Conservation (phyloP, 2,888 invertebrate genomes). For the Lottia scabra region DNA sequence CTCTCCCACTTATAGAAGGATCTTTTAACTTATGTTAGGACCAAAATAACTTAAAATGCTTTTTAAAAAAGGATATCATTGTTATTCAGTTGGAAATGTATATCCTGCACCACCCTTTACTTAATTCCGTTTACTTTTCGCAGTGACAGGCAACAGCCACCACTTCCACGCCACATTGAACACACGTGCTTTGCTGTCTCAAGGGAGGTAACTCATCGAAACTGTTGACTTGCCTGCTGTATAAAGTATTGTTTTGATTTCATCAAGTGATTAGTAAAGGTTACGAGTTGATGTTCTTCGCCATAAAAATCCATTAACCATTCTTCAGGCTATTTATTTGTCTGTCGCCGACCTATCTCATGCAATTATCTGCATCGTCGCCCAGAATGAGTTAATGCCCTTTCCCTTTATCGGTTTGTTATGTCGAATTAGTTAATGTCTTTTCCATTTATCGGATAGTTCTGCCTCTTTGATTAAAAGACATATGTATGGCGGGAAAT, state of each 20-base stretch:
- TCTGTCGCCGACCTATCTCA: background rate
- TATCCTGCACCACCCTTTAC: background rate
- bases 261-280: constrained; percentile 1
- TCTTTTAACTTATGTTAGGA: no score
- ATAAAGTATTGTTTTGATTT: constrained; percentile 1
- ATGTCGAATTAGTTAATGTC: constrained; percentile 3
- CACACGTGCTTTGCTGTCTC: background rate
- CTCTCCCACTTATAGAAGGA: no score
- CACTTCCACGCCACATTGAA: constrained; percentile 18
- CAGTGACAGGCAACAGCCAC: constrained; percentile 9
- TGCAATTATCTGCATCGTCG: constrained; percentile 6
- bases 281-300: background rate
- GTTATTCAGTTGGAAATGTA: no score
- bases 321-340: background rate
- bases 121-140: background rate
- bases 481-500: background rate
- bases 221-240: background rate
- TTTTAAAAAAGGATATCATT: no score
- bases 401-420: background rate
- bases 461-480: constrained; percentile 2
- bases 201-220: constrained; percentile 1
- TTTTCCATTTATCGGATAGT: background rate
- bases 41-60: no score
- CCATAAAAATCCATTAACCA: background rate
- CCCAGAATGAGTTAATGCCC: constrained; percentile 1